Conservation (phyloP, 30 jellyfish, hydroid and myxozoan species). For the Cassiopea xamachana region DNA sequence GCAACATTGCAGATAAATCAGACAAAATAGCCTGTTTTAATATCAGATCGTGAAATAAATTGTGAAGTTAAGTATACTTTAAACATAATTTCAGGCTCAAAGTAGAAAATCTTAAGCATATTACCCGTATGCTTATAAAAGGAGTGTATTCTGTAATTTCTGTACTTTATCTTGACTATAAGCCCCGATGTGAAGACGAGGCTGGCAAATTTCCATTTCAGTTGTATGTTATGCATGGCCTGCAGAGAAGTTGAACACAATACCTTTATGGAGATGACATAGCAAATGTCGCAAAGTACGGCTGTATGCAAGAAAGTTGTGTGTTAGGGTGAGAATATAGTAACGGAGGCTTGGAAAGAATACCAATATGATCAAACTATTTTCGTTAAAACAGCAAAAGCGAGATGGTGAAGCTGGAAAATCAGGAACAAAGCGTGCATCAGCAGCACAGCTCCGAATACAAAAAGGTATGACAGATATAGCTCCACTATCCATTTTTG, state of each 20-base stretch:
- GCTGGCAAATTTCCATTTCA: background rate
- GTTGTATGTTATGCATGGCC: background rate
- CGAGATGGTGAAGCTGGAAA: conserved; percentile 89
- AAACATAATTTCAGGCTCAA: too few relatives aligned
- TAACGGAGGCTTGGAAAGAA: background rate
- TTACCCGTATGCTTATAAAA: too few relatives aligned
- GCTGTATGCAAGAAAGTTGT: background rate
- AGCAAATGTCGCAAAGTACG: background rate
- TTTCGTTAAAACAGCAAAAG: conserved; percentile 94
- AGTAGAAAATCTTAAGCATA: too few relatives aligned
- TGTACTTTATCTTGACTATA: background rate
- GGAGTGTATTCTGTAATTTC: too few relatives aligned
- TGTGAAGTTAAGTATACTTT: too few relatives aligned
- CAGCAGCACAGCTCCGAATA: conserved; percentile 97
- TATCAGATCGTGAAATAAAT: too few relatives aligned
- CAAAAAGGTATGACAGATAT: conserved; percentile 81
- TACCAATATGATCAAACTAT: conserved; percentile 82
- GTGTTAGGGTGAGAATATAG: background rate
- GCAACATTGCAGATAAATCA: too few relatives aligned
- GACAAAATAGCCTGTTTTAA: too few relatives aligned
- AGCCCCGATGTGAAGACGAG: background rate
- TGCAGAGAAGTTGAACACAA: background rate
- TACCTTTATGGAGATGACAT: background rate
- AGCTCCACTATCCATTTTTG: background rate
- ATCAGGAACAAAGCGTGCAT: conserved; percentile 91